Base-by-base conservation (phyloP, 2,797 vertebrate genomes). In the Pangasius larnaudii region DNA sequence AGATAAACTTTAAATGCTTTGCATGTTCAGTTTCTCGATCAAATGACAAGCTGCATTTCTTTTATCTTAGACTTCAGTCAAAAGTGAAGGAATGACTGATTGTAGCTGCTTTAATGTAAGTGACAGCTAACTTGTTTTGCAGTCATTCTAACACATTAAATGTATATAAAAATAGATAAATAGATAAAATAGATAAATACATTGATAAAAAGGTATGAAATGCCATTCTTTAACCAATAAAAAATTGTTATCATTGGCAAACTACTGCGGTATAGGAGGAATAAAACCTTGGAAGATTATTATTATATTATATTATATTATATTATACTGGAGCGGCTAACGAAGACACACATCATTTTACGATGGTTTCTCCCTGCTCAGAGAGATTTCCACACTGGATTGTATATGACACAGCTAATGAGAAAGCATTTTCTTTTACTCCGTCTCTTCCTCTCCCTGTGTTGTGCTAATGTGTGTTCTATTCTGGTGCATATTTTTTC, bases 371-470 rank as follows among this genome's bases (percentile, higher is more conserved):
- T 85, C 19, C 33, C 33, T 39, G 72, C 27, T 56, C 72, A 33
- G 42, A 67, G 56, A 74, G 74, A 81, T 51, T 42, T 85, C 51
- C 49, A 71, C 67, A 75, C 65, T 51, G 36, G 53, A 78, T 53
- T 84, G 71, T 90, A 90, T 89, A 90, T 80, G 85, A 59, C 63
- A 86, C 84, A 56, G 86, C 86, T 89, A 89, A 89, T 85, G 67
- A 84, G 88, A 89, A 82, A 63, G 56, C 67, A 58, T 67, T 79
- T 53, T 36, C 42, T 85, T 83, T 82, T 75, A 42, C 56, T 84
- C 65, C 61, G 7, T 81, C 71, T 87, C 49, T 80, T 74, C 42
- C 80, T 75, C 69, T 81, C 36, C 67, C 56, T 63, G 49, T 69
- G 49, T 58, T 51, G 27, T 85, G 83, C 67, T 79, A 85, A 85